Conservation (phyloP, 2,888 invertebrate species). For the Miltochrista miniata region DNA sequence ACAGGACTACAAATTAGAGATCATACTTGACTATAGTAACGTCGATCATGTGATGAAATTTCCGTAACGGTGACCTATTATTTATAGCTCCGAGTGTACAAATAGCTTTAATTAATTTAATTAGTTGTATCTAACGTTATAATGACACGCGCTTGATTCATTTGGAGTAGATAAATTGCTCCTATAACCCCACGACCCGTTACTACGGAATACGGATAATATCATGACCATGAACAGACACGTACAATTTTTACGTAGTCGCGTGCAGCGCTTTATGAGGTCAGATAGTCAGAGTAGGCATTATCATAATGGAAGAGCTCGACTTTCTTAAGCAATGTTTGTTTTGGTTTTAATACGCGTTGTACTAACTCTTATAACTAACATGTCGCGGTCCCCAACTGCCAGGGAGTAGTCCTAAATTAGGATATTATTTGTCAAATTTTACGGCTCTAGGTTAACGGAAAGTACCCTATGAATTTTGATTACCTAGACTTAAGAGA, state of each 20-base stretch:
- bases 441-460: too few species aligned
- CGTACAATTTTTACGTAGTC: background rate
- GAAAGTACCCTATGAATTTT: too few species aligned
- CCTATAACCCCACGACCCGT: background rate
- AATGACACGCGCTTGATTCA: background rate
- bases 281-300: too few species aligned
- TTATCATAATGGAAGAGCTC: too few species aligned
- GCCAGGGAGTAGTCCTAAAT: too few species aligned
- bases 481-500: too few species aligned
- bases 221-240: conserved; percentile 2
- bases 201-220: conserved; percentile 2
- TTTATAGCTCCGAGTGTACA: background rate
- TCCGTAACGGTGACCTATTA: background rate
- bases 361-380: too few species aligned
- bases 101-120: background rate
- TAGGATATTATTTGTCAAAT: too few species aligned
- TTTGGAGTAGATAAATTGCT: background rate
- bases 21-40: background rate
- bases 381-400: too few species aligned
- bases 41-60: background rate
- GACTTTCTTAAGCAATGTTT: too few species aligned
- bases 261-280: background rate
- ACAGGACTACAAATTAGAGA: background rate
- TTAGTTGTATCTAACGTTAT: background rate
- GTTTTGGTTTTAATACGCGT: too few species aligned